Percentiles rank a stretch among this genome's conserved stretches.
These are phyloP conservation scores for Grallaria varia DNA, from an alignment of 2,113 vertebrate species.

Conservation along the genomic window DNA sequence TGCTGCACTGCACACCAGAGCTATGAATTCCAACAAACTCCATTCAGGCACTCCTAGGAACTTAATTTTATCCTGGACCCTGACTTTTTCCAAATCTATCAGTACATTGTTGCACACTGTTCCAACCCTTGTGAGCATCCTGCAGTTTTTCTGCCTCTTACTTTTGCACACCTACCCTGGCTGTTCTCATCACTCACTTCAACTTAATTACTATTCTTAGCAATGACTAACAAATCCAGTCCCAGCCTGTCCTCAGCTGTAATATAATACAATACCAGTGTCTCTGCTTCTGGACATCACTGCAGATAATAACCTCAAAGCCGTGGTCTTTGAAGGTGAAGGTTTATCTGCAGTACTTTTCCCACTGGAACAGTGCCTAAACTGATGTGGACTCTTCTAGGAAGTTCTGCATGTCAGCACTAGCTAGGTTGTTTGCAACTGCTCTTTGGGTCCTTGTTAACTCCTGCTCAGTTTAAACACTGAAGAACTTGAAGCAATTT, in stretches of 20 bases:
- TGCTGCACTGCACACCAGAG: rapidly evolving
- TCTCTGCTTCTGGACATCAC: background rate
- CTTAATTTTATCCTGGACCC: background rate
- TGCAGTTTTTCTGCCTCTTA: background rate
- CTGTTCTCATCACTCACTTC: background rate
- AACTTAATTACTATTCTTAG: background rate
- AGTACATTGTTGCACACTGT: rapidly evolving
- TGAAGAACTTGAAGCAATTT: background rate
- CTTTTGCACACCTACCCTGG: background rate
- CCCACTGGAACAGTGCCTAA: background rate
- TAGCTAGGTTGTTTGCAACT: background rate
- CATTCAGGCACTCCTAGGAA: background rate
- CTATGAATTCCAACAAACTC: background rate
- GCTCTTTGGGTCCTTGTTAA: background rate
- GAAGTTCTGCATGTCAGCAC: background rate
- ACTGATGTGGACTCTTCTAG: background rate
- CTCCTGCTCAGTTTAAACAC: background rate
- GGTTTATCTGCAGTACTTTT: background rate
- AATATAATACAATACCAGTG: background rate
- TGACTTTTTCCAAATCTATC: background rate
- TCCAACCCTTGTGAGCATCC: background rate
- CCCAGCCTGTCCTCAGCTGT: background rate
- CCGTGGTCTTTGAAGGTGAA: background rate
- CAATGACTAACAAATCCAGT: background rate
- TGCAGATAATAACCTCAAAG: background rate